Evolutionary conservation across 2,888 invertebrate genomes (phyloP).

Genomic region (Rhingia rostrata): DNA sequence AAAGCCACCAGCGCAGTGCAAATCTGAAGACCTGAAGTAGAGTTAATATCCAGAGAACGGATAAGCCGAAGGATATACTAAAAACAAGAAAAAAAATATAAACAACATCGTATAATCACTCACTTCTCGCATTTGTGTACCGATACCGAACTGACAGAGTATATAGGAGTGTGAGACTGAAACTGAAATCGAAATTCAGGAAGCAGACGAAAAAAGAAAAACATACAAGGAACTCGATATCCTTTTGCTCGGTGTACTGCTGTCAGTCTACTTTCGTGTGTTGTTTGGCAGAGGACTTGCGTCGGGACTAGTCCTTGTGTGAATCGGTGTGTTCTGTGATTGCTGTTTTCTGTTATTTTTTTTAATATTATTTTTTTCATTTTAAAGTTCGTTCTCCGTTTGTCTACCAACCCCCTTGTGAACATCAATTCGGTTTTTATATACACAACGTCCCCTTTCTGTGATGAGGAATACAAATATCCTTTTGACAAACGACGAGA

Average conservation of each 20-base stretch:
- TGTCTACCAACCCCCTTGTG: conserved; percentile 19
- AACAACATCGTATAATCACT: conserved; percentile 41
- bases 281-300: conserved; percentile 59
- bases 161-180: conserved; percentile 67
- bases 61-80: conserved; percentile 50
- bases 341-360: conserved; percentile 56
- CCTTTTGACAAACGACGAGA: conserved; percentile 61
- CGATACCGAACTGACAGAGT: conserved; percentile 6
- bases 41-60: conserved; percentile 31
- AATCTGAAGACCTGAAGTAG: conserved; percentile 15
- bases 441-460: conserved; percentile 19
- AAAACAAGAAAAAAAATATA: conserved; percentile 16
- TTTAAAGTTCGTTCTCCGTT: not conserved
- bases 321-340: conserved; percentile 72
- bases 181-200: conserved; percentile 19
- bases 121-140: conserved; percentile 50
- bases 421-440: conserved; percentile 29
- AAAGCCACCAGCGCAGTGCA: conserved; percentile 22
- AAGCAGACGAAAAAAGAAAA: conserved; percentile 64
- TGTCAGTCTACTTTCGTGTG: conserved; percentile 59
- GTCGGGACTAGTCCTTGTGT: conserved; percentile 55
- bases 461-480: conserved; percentile 65
- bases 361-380: conserved; percentile 26
- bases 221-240: conserved; percentile 69
- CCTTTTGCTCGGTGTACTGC: conserved; percentile 43